Conservation (phyloP, 2,888 invertebrate species). For the Cylloceria caligata region DNA sequence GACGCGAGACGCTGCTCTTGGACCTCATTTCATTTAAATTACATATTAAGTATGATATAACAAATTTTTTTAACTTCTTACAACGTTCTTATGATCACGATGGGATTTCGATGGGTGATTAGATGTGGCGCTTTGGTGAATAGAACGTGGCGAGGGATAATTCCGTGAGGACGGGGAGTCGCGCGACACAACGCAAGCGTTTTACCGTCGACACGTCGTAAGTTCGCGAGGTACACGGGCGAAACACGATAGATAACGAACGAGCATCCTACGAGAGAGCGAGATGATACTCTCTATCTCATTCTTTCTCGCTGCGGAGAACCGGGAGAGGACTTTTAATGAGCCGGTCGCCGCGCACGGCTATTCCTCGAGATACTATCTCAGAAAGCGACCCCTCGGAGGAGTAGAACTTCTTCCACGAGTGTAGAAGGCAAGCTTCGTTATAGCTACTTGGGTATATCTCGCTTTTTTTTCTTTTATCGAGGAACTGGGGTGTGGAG, state of each 20-base stretch:
- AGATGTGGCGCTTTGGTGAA: constrained; percentile 5
- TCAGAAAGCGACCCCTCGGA: constrained; percentile 58
- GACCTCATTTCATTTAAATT: constrained; percentile 64
- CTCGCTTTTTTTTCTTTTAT: constrained; percentile 8
- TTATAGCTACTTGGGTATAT: constrained; percentile 6
- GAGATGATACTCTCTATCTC: constrained; percentile 27
- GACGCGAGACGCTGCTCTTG: constrained; percentile 36
- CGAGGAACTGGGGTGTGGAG: constrained; percentile 15
- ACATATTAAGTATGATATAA: constrained; percentile 58
- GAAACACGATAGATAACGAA: constrained; percentile 78
- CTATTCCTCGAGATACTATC: constrained; percentile 72
- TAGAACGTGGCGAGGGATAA: not conserved
- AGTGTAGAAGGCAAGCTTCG: constrained; percentile 19
- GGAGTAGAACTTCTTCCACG: constrained; percentile 36
- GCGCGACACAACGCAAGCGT: constrained; percentile 64
- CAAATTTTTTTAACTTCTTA: constrained; percentile 9
- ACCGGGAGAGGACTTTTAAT: constrained; percentile 73
- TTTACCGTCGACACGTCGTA: constrained; percentile 73
- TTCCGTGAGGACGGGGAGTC: constrained; percentile 10
- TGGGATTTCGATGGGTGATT: constrained; percentile 45
- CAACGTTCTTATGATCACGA: constrained; percentile 19
- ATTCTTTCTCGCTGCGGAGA: constrained; percentile 54
- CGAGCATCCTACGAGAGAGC: constrained; percentile 40
- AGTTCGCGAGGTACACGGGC: constrained; percentile 75
- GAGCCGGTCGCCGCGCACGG: constrained; percentile 72